These are phyloP conservation scores for Xenotilapia flavipinnis DNA, from an alignment of 2,113 vertebrate species.

Conservation along the genomic window DNA sequence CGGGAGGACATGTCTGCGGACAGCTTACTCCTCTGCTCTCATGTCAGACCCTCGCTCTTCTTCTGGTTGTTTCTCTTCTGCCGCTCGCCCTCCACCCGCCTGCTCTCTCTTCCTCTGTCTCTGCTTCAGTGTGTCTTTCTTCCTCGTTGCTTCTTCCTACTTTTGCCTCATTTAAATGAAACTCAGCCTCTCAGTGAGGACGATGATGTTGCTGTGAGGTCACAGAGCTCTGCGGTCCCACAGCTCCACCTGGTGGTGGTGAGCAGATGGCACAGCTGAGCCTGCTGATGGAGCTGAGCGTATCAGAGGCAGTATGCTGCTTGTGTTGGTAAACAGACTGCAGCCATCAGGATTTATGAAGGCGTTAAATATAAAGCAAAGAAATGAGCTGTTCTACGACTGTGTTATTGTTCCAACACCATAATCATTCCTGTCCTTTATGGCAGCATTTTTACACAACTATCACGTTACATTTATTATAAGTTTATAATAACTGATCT, in stretches of 20 bases:
- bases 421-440: background rate
- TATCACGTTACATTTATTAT: background rate
- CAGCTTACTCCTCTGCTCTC: background rate
- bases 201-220: background rate
- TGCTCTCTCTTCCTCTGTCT: background rate
- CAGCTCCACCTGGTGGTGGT: background rate
- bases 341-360: background rate
- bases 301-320: background rate
- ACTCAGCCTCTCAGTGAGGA: background rate
- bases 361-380: background rate
- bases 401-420: background rate
- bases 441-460: background rate
- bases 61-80: background rate
- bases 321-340: background rate
- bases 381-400: background rate
- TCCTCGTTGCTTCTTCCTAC: conserved; percentile 10
- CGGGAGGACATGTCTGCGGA: conserved; percentile 33
- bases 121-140: background rate
- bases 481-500: background rate
- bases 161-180: background rate
- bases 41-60: background rate
- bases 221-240: background rate
- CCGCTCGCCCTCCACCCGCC: background rate
- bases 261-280: background rate
- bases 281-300: background rate